Evolutionary conservation across 2,797 vertebrate species (phyloP).

Genomic region (Anolis apletophallus): DNA sequence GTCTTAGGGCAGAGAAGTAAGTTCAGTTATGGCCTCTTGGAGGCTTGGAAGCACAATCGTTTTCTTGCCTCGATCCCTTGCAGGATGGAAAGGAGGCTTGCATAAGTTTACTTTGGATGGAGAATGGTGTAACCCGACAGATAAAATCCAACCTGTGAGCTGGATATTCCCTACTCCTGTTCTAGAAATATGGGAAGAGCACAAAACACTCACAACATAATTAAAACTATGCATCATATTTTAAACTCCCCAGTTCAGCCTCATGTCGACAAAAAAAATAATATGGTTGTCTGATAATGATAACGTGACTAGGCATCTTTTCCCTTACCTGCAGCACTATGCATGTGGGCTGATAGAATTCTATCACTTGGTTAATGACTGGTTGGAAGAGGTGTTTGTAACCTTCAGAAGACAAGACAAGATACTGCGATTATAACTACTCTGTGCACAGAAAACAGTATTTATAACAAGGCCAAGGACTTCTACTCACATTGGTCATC

Average conservation of each 20-base stretch:
- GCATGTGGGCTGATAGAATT: slow-evolving; percentile 98
- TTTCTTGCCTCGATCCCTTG: too few relatives aligned
- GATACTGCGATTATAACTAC: slow-evolving; percentile 47
- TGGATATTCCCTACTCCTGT: too few relatives aligned
- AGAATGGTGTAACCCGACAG: too few relatives aligned
- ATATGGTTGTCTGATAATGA: background rate
- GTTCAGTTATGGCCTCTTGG: background rate
- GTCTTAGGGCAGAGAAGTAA: background rate
- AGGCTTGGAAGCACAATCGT: too few relatives aligned
- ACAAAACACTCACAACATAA: background rate
- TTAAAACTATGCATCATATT: background rate
- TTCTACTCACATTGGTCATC: slow-evolving; percentile 94
- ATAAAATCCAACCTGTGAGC: too few relatives aligned
- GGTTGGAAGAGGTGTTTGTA: slow-evolving; percentile 98
- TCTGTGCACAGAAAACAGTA: slow-evolving; percentile 13
- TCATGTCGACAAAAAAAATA: background rate
- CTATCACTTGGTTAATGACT: slow-evolving; percentile 97
- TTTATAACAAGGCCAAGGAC: background rate
- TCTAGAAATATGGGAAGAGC: background rate
- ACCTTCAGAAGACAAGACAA: slow-evolving; percentile 80
- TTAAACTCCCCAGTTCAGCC: background rate
- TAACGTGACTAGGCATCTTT: background rate
- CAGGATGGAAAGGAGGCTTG: too few relatives aligned
- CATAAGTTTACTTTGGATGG: too few relatives aligned
- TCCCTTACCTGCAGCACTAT: slow-evolving; percentile 93